A percentile compares a stretch with the other conserved stretches of the same genome.
These are phyloP conservation scores for Morbakka virulenta DNA, from an alignment of 30 jellyfish, hydroid and myxozoan genomes.

Conservation along the genomic window DNA sequence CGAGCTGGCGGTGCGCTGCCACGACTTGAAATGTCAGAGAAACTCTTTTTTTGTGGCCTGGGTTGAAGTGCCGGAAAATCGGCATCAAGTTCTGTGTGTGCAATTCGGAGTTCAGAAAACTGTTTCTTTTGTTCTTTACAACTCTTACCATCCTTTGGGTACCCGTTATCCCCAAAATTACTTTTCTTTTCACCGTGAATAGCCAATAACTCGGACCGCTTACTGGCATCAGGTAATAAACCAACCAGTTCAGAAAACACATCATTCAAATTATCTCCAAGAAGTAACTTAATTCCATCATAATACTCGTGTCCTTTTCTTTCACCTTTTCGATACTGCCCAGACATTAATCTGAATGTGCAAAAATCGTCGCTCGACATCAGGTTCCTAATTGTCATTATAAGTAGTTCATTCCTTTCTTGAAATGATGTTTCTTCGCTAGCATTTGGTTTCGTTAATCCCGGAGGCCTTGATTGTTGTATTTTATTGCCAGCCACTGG, in stretches of 20 bases:
- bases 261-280: conserved; percentile 59
- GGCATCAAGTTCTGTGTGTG: too few relatives aligned
- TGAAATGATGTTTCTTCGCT: not conserved
- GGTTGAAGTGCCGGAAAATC: too few relatives aligned
- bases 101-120: too few relatives aligned
- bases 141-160: not conserved
- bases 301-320: conserved; percentile 49
- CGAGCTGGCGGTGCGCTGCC: too few relatives aligned
- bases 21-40: too few relatives aligned
- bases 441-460: conserved; percentile 1
- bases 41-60: too few relatives aligned
- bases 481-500: not conserved
- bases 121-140: not conserved
- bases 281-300: conserved; percentile 25
- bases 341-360: conserved; percentile 64
- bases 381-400: conserved; percentile 40
- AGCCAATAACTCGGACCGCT: conserved; percentile 61
- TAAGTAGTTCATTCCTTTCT: conserved; percentile 67
- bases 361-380: conserved; percentile 45
- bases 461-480: conserved; percentile 48
- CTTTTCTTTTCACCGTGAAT: conserved; percentile 5
- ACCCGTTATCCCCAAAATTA: not conserved
- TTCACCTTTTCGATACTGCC: conserved; percentile 79
- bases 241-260: conserved; percentile 88
- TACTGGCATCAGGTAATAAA: conserved; percentile 74